Evolutionary conservation across 1,140 invertebrate species (phyloP), one percentile per base, ranked within the genome.

Genomic region (Drosophila burlai): DNA sequence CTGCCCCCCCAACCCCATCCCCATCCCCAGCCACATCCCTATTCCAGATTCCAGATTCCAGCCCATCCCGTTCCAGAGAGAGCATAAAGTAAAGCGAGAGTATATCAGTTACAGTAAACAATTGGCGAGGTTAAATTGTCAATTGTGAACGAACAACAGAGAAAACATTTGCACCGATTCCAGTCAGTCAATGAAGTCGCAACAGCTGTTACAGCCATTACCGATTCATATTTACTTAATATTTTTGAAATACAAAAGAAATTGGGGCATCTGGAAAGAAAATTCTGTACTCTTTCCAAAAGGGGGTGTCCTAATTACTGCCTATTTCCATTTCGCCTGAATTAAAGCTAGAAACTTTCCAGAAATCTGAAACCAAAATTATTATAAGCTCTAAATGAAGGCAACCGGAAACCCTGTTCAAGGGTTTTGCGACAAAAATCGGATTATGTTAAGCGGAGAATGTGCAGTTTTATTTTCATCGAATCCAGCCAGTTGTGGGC

Each of bases 101-200:
- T 68, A 47, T 71, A 55, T 68, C 67, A 68, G 67, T 71, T 71
- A 55, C 63, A 71, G 67, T 67, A 71, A 71, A 71, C 67, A 67
- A 68, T 67, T 71, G 63, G n/a, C 49, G 24, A 49, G 63, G 21
- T 21, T 9, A 24, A 50, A 66, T 68, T 71, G 45, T 55, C 49
- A 66, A 43, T 66, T 67, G 66, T 63, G 21, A 36, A 34, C 38
- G 54, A 40, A 24, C 34, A 55, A 55, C 54, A 57, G 21, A 24
- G 34, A 21, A 52, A 69, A 54, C 47, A 67, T 69, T 52, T 52
- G 29, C 66, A 54, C 38, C 38, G 66, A 69, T 54, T 52, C 16
- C 26, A 42, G 18, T 1, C 15, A 11, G 13, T 45, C 43, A n/a
- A 65, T 50, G 66, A 26, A 31, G 13, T 5, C n/a, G 49, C n/a